A percentile compares a stretch with the other conserved stretches of the same genome.
Conservation (phyloP, 1,140 invertebrate genomes). For the Drosophila virilis region DNA sequence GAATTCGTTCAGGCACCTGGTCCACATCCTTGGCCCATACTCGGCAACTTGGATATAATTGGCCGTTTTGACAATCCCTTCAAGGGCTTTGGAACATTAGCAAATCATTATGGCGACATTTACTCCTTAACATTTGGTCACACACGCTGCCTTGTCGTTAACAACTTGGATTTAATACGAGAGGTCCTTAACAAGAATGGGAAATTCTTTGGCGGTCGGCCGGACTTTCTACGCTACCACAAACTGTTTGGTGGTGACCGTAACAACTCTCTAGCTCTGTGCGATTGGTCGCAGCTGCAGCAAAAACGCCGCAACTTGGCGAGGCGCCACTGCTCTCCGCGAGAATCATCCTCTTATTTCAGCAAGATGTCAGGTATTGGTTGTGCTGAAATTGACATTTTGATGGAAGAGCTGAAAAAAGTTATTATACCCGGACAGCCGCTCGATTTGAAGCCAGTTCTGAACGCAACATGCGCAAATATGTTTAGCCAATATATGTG, state of each 20-base stretch:
- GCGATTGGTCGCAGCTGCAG: constrained; percentile 89
- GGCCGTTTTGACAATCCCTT: constrained; percentile 89
- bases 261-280: constrained; percentile 86
- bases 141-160: constrained; percentile 91
- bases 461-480: constrained; percentile 91
- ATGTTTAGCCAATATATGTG: constrained; percentile 95
- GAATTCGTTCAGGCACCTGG: constrained; percentile 85
- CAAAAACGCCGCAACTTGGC: constrained; percentile 91
- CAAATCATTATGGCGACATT: constrained; percentile 90
- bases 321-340: constrained; percentile 90
- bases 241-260: constrained; percentile 90
- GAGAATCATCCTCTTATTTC: constrained; percentile 89
- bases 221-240: constrained; percentile 91
- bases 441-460: constrained; percentile 86
- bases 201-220: constrained; percentile 91
- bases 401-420: constrained; percentile 86
- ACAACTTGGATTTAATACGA: constrained; percentile 89
- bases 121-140: constrained; percentile 90
- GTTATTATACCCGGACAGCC: constrained; percentile 81
- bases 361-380: constrained; percentile 88
- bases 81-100: constrained; percentile 88
- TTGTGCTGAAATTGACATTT: constrained; percentile 86
- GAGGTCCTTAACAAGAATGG: constrained; percentile 93
- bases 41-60: constrained; percentile 90
- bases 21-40: constrained; percentile 88